Conservation (phyloP, 2,113 vertebrate species). For the Mugil cephalus region DNA sequence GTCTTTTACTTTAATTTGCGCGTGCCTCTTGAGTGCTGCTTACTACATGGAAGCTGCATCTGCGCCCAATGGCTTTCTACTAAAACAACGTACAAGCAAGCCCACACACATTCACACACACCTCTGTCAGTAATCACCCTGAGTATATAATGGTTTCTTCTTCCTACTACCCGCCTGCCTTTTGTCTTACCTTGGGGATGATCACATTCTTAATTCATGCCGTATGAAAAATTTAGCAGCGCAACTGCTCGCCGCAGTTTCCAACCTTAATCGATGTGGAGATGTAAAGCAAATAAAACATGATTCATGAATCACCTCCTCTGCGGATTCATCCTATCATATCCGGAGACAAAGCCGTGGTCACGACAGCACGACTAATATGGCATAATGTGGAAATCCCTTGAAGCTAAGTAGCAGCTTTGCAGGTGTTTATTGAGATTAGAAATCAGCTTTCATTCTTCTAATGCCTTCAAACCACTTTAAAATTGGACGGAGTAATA, state of each 20-base stretch:
- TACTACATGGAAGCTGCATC: slow-evolving; percentile 6
- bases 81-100: slow-evolving; percentile 30
- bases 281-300: slow-evolving; percentile 64
- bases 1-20: slow-evolving; percentile 15
- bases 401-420: slow-evolving; percentile 56
- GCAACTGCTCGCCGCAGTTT: slow-evolving; percentile 54
- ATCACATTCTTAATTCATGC: slow-evolving; percentile 67
- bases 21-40: slow-evolving; percentile 25
- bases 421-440: slow-evolving; percentile 70
- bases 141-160: slow-evolving; percentile 32
- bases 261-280: slow-evolving; percentile 59
- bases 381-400: slow-evolving; percentile 47
- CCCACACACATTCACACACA: slow-evolving; percentile 7
- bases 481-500: slow-evolving; percentile 70
- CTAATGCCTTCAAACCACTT: slow-evolving; percentile 72
- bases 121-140: slow-evolving; percentile 8
- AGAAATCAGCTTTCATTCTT: slow-evolving; percentile 55
- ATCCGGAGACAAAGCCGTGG: slow-evolving; percentile 45
- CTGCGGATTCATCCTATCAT: slow-evolving; percentile 29
- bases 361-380: slow-evolving; percentile 55
- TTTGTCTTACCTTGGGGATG: slow-evolving; percentile 41
- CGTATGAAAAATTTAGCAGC: slow-evolving; percentile 71
- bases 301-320: slow-evolving; percentile 53
- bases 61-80: slow-evolving; percentile 36
- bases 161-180: slow-evolving; percentile 19